Evolutionary conservation across 2,113 vertebrate species (phyloP), one percentile per base, ranked within the genome.

Genomic region (Polypterus bichir): DNA sequence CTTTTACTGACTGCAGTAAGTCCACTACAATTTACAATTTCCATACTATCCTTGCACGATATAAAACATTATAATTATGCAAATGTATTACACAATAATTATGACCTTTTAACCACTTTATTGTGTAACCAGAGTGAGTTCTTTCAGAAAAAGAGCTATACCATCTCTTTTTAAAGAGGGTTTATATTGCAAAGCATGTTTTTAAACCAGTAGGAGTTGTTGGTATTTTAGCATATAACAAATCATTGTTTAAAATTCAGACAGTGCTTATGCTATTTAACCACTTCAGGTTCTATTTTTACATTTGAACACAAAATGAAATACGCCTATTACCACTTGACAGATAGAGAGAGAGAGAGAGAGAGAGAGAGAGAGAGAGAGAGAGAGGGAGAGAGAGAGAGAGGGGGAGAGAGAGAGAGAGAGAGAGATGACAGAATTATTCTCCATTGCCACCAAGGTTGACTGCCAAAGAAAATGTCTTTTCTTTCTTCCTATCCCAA

Each of bases 11-110:
- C 71, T 73, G 64, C 71, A 70, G 71, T 67, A 65, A 73, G 77
- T 83, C 77, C 78, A 81, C 77, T 72, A 80, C 85, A 84, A 83
- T 87, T 88, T 84, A 81, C 72, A 77, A 80, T 87, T 82, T 84
- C 74, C 82, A 81, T 84, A 83, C 77, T 71, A 74, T 65, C 63
- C 75, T 64, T 74, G 78, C 70, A 58, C 63, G 69, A 51, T 57
- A 68, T 75, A 74, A 78, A 81, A 81, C 79, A 71, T 75, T 85
- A 79, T 84, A 86, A 85, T 85, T 84, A 84, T 86, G 81, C 77
- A 86, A 84, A 88, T 85, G 73, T 81, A 75, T 76, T 76, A 80
- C 79, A 71, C 66, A 81, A 79, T 85, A 86, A 88, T 85, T 83
- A 78, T 78, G 73, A 81, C 73, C 74, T 79, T 74, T 77, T 65